phyloP scores from a whole-genome alignment of 2,113 vertebrate species.

The Oxyruncus cristatus region DNA sequence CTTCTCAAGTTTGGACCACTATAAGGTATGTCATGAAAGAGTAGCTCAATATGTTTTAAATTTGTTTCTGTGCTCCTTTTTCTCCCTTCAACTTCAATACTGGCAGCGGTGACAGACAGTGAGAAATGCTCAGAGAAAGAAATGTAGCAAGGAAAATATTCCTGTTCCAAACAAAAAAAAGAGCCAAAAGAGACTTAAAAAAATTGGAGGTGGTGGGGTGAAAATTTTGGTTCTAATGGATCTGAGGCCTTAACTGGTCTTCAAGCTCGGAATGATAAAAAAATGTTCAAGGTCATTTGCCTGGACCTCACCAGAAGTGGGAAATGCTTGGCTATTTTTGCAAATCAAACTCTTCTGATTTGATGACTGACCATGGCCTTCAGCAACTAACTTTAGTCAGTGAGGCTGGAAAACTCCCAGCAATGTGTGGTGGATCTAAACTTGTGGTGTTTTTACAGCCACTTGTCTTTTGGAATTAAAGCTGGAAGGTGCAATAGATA shows the following conservation, averaged over 20 bases:
- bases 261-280: neutral
- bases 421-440: neutral
- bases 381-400: neutral
- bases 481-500: neutral
- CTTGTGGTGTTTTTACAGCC: neutral
- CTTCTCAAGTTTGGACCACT: neutral
- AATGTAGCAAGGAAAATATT: neutral
- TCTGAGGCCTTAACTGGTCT: neutral
- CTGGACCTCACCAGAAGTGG: neutral
- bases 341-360: neutral
- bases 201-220: fast-evolving
- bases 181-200: neutral
- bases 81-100: neutral
- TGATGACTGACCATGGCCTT: neutral
- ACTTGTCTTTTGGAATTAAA: neutral
- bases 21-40: neutral
- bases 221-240: neutral
- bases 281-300: fast-evolving
- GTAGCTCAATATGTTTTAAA: neutral
- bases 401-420: neutral
- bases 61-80: neutral
- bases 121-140: neutral
- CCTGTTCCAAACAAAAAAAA: neutral
- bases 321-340: neutral
- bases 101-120: neutral